Evolutionary conservation across 1,140 invertebrate species (phyloP), one percentile per base, ranked within the genome.

Genomic region (Neodiprion virginianus): DNA sequence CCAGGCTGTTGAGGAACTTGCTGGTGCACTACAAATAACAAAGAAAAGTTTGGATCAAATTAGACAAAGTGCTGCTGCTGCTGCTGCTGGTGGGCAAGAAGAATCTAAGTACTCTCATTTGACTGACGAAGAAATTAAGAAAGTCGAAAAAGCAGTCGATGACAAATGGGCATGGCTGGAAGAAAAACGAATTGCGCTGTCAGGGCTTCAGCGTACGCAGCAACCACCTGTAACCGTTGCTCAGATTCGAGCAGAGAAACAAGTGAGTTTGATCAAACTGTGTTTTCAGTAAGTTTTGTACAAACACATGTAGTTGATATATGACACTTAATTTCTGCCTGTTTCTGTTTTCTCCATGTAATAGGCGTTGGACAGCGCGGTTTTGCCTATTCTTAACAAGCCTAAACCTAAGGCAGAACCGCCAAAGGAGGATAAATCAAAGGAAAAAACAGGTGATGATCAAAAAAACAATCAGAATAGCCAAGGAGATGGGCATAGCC

Each of bases 81-180:
- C 11, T 47, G 21, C 79, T 9, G 78, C 83, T 1, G 53, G 9
- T 47, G 81, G 90, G 40, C 90, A 91, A 65, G 93, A 94, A 5
- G 94, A 96, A 82, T 90, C 93, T 72, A 96, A 96, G 83, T 98
- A 94, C 85, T 89, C 92, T 69, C 97, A 99, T 83, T 86, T 98
- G 23, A 92, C 94, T 5, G 92, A 93, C 40, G 93, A 92, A 8
- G 97, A 98, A 77, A 89, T 97, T 1, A 91, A 93, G 69, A 96
- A 96, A 82, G 87, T 91, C 9, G 89, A 91, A 17, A 90, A 89
- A 80, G 89, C 91, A 28, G 84, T 87, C 68, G 81, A 89, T 68
- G 89, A 92, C 53, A 90, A 89, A 75, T 87, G 85, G 85, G 11
- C 76, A 3, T 98, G 96, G 96, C 88, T 96, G 23, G 94, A 97